Base-by-base conservation (phyloP, 2,888 invertebrate genomes). In the Ischnus inquisitorius region DNA sequence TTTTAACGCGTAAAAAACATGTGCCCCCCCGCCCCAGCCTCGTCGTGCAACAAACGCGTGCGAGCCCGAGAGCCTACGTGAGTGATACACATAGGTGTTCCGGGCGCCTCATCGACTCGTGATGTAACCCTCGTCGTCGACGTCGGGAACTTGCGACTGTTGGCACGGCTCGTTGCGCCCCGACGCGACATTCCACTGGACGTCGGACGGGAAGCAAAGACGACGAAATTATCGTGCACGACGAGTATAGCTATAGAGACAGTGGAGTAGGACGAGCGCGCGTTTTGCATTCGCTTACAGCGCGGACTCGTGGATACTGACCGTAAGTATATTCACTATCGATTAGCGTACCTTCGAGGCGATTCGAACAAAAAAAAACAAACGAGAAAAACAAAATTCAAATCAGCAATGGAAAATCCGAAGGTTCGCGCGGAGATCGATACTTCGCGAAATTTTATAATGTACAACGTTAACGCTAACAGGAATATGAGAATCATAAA, bases 1-100 rank as follows among this genome's bases (percentile, higher is more conserved):
- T 92, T 92, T 90, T 90, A 91, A 88, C n/a, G 88, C 89, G 88
- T 89, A 87, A 88, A 89, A 91, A 90, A 89, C 90, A 91, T 91
- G 88, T 90, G 90, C 83, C 77, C 28, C 75, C 48, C 22, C 22
- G 16, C 28, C 60, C 60, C 67, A 41, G n/a, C 28, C 71, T 22
- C 25, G 54, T 57, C 64, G 67, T 54, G 68, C 72, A 68, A 78
- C 41, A 41, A 79, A 28, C 39, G 79, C 54, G 69, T 39, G 69
- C 14, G 69, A 71, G 65, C 77, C 34, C 5, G 34, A 34, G 46
- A 19, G 25, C 12, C 12, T 60, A 64, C 68, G 71, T 41, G 41
- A 54, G 34, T 46, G 57, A n/a, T 71, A 75, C n/a, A 48, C 28
- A 74, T 78, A 62, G 62, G 48, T 78, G 34, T 22, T 62, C 71